A percentile compares a stretch with the other conserved stretches of the same genome.
These are phyloP conservation scores for Aromia moschata DNA, from an alignment of 2,888 invertebrate species.

Conservation along the genomic window DNA sequence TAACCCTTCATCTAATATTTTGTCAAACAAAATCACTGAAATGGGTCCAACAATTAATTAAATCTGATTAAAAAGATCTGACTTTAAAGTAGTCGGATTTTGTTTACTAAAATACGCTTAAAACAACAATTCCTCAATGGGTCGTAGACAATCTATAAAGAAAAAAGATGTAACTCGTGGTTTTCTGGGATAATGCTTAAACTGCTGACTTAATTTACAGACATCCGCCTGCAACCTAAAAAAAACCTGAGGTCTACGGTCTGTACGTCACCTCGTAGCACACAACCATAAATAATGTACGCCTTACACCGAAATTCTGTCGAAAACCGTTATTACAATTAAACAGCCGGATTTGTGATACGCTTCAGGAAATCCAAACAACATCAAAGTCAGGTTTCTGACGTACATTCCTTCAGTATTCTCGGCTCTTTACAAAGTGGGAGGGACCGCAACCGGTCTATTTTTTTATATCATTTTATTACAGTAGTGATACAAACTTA, in stretches of 20 bases:
- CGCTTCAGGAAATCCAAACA: constrained; percentile 41
- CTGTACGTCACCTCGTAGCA: background rate
- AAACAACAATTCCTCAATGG: no score
- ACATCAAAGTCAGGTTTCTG: constrained; percentile 19
- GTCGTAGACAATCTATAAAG: no score
- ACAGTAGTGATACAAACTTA: constrained; percentile 16
- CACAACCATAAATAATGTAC: constrained; percentile 8
- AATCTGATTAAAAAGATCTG: no score
- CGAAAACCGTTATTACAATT: constrained; percentile 14
- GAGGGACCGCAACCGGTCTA: constrained; percentile 15
- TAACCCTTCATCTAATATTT: no score
- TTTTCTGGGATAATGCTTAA: no score
- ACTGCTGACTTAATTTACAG: no score
- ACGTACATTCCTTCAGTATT: constrained; percentile 13
- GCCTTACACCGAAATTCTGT: constrained; percentile 11
- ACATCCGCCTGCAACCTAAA: no score
- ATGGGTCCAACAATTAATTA: no score
- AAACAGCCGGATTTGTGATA: constrained; percentile 41
- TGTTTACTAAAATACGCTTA: no score
- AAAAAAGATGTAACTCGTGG: no score
- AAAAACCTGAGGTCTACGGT: background rate
- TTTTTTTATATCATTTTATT: constrained; percentile 7
- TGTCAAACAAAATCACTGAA: no score
- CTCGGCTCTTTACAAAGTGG: constrained; percentile 11
- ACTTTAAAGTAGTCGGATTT: no score